Percentiles rank a stretch among this genome's conserved stretches.
phyloP scores from a whole-genome alignment of 37 sponge, comb jelly and placozoan genomes.

The Bolinopsis microptera region DNA sequence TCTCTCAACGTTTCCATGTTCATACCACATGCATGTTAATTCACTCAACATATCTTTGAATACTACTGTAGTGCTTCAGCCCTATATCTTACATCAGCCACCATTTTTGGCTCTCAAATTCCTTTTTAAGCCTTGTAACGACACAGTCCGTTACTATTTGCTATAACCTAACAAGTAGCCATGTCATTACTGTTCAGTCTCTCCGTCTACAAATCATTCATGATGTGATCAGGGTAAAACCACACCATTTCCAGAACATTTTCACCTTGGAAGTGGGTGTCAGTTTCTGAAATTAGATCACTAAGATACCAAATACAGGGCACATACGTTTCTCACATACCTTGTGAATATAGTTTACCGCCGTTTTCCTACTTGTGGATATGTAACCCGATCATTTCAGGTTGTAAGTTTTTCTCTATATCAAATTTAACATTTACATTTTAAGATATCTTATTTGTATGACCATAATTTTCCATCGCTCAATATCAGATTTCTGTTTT shows the following conservation, averaged over 20 bases:
- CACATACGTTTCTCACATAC: background rate
- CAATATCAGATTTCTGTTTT: too few relatives aligned
- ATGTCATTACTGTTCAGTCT: too few relatives aligned
- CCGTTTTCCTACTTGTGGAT: background rate
- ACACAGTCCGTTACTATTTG: too few relatives aligned
- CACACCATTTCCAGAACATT: background rate
- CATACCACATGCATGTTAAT: background rate
- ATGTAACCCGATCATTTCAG: background rate
- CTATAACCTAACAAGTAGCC: too few relatives aligned
- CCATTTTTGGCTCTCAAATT: background rate
- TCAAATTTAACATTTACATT: too few relatives aligned
- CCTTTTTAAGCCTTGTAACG: background rate
- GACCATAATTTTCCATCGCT: too few relatives aligned
- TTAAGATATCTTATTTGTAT: too few relatives aligned
- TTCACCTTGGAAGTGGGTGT: background rate
- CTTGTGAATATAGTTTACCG: background rate
- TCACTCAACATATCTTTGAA: background rate
- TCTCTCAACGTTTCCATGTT: background rate
- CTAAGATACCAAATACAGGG: background rate
- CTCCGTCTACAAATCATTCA: background rate
- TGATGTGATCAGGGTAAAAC: background rate
- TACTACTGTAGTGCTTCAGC: background rate
- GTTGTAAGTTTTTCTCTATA: too few relatives aligned
- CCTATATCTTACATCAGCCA: background rate
- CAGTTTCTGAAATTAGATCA: background rate